These are phyloP conservation scores for Pyrgilauda ruficollis DNA, from an alignment of 2,113 vertebrate species.

Conservation along the genomic window DNA sequence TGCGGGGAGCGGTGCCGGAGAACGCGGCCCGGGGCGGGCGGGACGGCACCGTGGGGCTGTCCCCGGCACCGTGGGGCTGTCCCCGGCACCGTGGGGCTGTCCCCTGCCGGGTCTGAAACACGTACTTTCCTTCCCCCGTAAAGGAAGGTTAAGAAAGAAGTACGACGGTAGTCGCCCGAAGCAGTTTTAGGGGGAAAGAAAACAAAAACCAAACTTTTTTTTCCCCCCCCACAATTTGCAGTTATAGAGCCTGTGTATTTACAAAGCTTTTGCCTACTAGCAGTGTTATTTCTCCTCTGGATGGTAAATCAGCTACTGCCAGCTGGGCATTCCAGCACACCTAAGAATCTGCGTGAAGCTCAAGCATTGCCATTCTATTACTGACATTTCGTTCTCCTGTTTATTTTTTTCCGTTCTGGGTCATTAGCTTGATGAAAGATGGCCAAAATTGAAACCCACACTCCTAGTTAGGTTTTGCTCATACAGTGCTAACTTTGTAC, in stretches of 20 bases:
- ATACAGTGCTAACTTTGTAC: background rate
- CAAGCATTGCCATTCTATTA: rapidly evolving
- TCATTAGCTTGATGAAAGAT: background rate
- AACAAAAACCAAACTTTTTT: too few species aligned
- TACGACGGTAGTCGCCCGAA: too few species aligned
- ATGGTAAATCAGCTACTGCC: too few species aligned
- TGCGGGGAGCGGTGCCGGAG: too few species aligned
- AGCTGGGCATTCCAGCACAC: background rate
- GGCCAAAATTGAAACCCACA: background rate
- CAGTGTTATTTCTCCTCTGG: too few species aligned
- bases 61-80: too few species aligned
- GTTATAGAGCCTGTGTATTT: background rate
- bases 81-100: too few species aligned
- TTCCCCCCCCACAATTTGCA: too few species aligned
- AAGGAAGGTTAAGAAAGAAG: too few species aligned
- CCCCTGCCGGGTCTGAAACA: too few species aligned
- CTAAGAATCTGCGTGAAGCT: background rate
- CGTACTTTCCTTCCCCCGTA: rapidly evolving
- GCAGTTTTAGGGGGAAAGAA: background rate
- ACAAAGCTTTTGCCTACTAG: rapidly evolving
- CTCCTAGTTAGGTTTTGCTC: background rate
- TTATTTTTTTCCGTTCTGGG: background rate
- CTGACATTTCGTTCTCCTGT: background rate
- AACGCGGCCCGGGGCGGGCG: background rate
- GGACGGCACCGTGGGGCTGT: background rate